Evolutionary conservation across 2,113 vertebrate genomes (phyloP), one percentile per base, ranked within the genome.

Genomic region (Prochilodus magdalenae): DNA sequence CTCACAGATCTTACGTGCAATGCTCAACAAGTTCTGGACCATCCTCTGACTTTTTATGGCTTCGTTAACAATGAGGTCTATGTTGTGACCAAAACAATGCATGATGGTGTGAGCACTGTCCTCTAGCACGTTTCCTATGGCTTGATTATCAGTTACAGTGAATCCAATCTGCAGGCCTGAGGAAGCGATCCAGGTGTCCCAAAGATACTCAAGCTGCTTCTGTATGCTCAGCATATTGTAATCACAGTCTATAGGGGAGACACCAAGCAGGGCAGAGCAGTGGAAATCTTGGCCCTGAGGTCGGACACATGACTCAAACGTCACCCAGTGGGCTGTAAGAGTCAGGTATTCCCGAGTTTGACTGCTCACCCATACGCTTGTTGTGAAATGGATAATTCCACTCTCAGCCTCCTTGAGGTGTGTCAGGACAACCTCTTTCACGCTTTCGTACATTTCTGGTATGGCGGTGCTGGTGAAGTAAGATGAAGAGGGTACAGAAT

Each of bases 11-110:
- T 99, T 99, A n/a, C 97, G 93, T 0, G 97, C 97, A 4, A 95
- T 95, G 87, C 97, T 99, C 57, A 99, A 94, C 53, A 99, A 90
- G 90, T 95, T 98, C 92, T 99, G 97, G 84, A 99, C 97, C 97
- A 99, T 97, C 69, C 97, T 92, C 94, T 98, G 97, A 91, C 96
- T 98, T 87, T 98, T 98, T 93, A 99, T 97, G 93, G 98, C 98
- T 95, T 99, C 97, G 0, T 90, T 95, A 76, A 98, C 96, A 36
- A 98, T 96, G 82, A 98, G 94, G 88, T 95, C 95, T 81, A 99
- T 92, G 0, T 95, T 96, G 92, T 98, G 96, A 86, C 96, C 95
- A 79, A 99, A 99, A 91, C 97, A 98, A 86, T 96, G 96, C 90
- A 98, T 93, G 71, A 95, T 95, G 44, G 95, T 93, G 73, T 94